Evolutionary conservation across 2,113 vertebrate species (phyloP).

Genomic region (Apteryx owenii): DNA sequence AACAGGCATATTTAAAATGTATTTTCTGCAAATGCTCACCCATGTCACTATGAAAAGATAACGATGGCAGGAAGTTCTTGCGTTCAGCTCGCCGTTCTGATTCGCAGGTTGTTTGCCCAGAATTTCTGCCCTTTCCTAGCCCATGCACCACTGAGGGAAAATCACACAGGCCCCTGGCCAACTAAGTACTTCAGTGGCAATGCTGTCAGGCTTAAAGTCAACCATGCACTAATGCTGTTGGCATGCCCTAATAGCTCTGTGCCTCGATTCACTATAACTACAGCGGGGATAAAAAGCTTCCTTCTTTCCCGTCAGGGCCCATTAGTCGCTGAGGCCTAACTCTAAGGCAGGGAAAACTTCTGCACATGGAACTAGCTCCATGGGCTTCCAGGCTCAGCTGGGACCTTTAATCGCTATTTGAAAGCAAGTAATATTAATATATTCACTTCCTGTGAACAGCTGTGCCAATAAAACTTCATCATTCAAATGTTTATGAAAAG

Average conservation of each 20-base stretch:
- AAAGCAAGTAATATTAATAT: not conserved
- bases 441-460: not conserved
- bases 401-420: not conserved
- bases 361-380: not conserved
- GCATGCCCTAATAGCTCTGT: not conserved
- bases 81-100: not conserved
- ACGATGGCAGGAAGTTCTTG: not conserved
- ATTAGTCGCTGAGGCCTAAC: too few relatives aligned
- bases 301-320: not conserved
- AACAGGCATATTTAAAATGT: not conserved
- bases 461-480: not conserved
- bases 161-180: not conserved
- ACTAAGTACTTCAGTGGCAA: not conserved
- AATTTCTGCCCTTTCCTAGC: not conserved
- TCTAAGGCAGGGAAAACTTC: not conserved
- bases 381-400: not conserved
- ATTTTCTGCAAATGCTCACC: not conserved
- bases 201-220: not conserved
- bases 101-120: not conserved
- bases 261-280: not conserved
- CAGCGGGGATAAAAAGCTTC: not conserved
- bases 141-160: not conserved
- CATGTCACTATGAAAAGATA: not conserved
- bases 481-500: not conserved
- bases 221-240: not conserved